Evolutionary conservation across 2,888 invertebrate species (phyloP).

Genomic region (Cabera pusaria): DNA sequence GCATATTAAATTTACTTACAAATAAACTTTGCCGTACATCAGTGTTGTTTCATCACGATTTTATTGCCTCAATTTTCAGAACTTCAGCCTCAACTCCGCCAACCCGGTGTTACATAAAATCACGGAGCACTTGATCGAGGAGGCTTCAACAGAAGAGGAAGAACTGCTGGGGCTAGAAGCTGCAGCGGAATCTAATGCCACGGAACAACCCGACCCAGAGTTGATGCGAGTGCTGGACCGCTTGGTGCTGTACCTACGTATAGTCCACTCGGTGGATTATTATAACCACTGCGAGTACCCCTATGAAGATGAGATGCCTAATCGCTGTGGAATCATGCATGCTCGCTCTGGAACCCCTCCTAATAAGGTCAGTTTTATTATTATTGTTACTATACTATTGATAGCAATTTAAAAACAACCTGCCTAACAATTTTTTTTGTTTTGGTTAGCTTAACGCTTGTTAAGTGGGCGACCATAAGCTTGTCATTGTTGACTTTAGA

Average conservation of each 20-base stretch:
- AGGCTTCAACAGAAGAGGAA: slow-evolving; percentile 99
- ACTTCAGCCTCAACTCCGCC: slow-evolving; percentile 88
- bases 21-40: too few species aligned
- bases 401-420: too few species aligned
- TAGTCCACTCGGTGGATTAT: slow-evolving; percentile 99
- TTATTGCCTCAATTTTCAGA: slow-evolving; percentile 40
- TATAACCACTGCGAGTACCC: slow-evolving; percentile 99
- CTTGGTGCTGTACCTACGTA: slow-evolving; percentile 95
- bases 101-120: slow-evolving; percentile 98
- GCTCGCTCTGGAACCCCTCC: slow-evolving; percentile 95
- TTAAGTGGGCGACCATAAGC: too few species aligned
- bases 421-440: too few species aligned
- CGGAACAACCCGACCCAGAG: slow-evolving; percentile 66
- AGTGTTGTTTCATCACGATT: too few species aligned
- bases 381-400: slow-evolving; percentile 2
- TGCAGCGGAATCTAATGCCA: slow-evolving; percentile 47
- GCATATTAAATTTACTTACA: too few species aligned
- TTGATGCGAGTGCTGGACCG: slow-evolving; percentile 88
- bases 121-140: slow-evolving; percentile 98
- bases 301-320: slow-evolving; percentile 99
- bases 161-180: slow-evolving; percentile 90
- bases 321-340: slow-evolving; percentile 99
- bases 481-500: too few species aligned
- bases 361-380: slow-evolving; percentile 84
- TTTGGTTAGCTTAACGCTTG: too few species aligned